phyloP scores from a whole-genome alignment of 1,140 invertebrate genomes.

The Cherax destructor region DNA sequence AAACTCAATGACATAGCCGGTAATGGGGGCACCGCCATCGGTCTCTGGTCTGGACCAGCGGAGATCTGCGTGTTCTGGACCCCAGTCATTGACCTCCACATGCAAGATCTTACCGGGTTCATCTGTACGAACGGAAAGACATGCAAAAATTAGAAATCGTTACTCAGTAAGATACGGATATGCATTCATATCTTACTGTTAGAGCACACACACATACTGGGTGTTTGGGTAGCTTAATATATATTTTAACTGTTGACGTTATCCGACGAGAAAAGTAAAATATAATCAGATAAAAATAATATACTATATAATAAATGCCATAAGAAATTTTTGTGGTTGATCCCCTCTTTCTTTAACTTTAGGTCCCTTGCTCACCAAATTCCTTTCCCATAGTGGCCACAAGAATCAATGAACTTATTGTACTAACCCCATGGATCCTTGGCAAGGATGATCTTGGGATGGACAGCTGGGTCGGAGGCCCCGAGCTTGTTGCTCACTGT shows the following conservation, averaged over 20 bases:
- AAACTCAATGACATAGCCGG: constrained; percentile 93
- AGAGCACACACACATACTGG: too few relatives aligned
- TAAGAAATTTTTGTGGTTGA: too few relatives aligned
- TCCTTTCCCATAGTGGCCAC: too few relatives aligned
- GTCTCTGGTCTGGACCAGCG: constrained; percentile 91
- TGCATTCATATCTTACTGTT: too few relatives aligned
- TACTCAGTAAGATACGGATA: too few relatives aligned
- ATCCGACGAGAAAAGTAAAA: too few relatives aligned
- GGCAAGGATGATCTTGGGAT: constrained; percentile 90
- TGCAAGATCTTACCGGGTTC: constrained; percentile 94
- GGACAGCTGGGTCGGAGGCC: constrained; percentile 87
- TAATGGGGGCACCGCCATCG: constrained; percentile 96
- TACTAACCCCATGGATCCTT: constrained; percentile 97
- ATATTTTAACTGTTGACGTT: too few relatives aligned
- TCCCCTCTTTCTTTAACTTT: too few relatives aligned
- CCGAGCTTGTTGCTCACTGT: constrained; percentile 78
- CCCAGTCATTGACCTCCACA: constrained; percentile 96
- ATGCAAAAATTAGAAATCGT: background rate
- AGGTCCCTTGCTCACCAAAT: too few relatives aligned
- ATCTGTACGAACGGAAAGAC: constrained; percentile 78
- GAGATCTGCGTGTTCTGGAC: constrained; percentile 94
- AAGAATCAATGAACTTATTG: background rate
- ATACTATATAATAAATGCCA: too few relatives aligned
- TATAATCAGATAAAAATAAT: too few relatives aligned
- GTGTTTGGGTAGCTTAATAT: too few relatives aligned